phyloP scores from a whole-genome alignment of 2,113 vertebrate genomes.

The Sinocyclocheilus grahami region DNA sequence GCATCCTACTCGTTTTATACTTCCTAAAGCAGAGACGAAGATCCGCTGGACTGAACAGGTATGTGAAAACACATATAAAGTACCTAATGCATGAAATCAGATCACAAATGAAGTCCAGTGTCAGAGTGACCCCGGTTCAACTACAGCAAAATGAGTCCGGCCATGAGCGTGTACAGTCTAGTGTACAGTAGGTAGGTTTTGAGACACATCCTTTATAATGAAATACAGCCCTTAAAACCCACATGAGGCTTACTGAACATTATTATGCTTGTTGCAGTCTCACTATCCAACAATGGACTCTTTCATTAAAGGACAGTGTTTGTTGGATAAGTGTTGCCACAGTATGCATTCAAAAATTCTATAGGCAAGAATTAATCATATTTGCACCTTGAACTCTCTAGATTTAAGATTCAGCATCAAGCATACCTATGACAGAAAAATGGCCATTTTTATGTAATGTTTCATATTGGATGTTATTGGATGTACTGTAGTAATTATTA shows the following conservation, averaged over 20 bases:
- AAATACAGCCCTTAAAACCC: not conserved
- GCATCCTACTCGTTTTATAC: slow-evolving; percentile 79
- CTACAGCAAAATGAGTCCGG: not conserved
- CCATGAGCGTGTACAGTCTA: not conserved
- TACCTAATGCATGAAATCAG: not conserved
- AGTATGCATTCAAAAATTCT: not conserved
- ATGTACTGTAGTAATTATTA: not conserved
- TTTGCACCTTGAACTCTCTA: not conserved
- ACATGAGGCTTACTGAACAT: not conserved
- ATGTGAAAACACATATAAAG: slow-evolving; percentile 5
- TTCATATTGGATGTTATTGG: not conserved
- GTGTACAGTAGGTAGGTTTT: not conserved
- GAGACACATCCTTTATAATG: not conserved
- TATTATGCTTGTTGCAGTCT: not conserved
- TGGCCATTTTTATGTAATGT: not conserved
- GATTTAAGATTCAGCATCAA: not conserved
- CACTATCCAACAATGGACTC: slow-evolving; percentile 23
- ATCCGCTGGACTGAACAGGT: slow-evolving; percentile 69
- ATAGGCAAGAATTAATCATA: not conserved
- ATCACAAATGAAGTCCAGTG: not conserved
- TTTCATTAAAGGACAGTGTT: not conserved
- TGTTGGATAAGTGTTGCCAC: not conserved
- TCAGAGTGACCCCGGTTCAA: slow-evolving; percentile 27
- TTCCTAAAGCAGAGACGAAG: slow-evolving; percentile 76
- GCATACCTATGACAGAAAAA: not conserved